Evolutionary conservation across 2,888 invertebrate species (phyloP), one percentile per base, ranked within the genome.

Genomic region (Tetranychus piercei): DNA sequence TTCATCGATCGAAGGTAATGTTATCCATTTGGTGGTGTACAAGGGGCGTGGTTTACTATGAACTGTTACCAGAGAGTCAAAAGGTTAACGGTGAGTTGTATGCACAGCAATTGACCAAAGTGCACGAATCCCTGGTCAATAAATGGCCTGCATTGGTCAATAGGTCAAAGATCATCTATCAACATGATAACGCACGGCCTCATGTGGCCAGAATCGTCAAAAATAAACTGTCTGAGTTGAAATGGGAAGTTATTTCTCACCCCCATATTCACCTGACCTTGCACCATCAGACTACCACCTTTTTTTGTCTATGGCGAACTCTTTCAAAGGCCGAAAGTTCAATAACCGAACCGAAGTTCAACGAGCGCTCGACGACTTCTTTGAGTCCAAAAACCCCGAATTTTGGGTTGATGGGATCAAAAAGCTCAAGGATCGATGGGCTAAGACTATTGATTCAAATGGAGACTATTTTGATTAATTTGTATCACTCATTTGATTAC

Each of bases 211-310:
- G 70, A 70, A 64, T 77, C 72, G 79, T 78, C 74, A 75, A 65
- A 71, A 71, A 71, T 75, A 76, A 64, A 72, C 44, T 74, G 67
- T 18, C 55, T 71, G 71, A 66, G 67, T 67, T 73, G 69, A 71
- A 34, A 71, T 74, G 76, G 79, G 76, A 78, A 72, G 72, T 78
- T 15, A 67, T 78, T 43, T 73, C 75, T 8, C 79, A 79, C 71
- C 77, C 75, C 75, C 78, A 23, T 79, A 79, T 70, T 72, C 64
- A 9, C 76, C 78, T 23, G 78, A 79, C 74, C 65, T 79, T 15
- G 77, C 78, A 2, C 79, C 77, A 23, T 74, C 75, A n/a, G 74
- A 76, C 70, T 75, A 72, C 45, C 71, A 74, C 44, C 69, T 74
- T 6, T 69, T 23, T 6, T 15, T 20, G 9, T 69, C 69, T 1